Evolutionary conservation across 2,888 invertebrate genomes (phyloP), one percentile per base, ranked within the genome.

Genomic region (Eulithis testata): DNA sequence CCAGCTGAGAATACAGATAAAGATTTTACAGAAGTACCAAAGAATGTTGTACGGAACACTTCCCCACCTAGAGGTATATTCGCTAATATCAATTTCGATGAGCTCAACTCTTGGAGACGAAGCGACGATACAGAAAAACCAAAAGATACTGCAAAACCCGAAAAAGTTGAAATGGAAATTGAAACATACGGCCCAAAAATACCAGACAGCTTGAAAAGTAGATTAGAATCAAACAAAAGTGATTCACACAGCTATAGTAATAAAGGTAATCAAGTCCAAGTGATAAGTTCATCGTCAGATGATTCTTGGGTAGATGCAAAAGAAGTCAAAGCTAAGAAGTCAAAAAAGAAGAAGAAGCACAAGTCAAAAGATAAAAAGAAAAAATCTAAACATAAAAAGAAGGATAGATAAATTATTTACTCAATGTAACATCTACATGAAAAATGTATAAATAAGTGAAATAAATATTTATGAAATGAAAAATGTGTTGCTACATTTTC

Each of bases 31-130:
- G 85, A 86, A 14, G 85, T 83, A 0, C 94, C 94, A 1, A 85
- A 90, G 31, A 96, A 96, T 80, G 70, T 93, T 0, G 90, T 95
- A 70, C 91, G 96, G 53, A 96, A 96, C 70, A 93, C 91, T 7
- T 96, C 96, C 0, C 96, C 96, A 0, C 95, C 96, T 0, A 89
- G 95, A 69, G 96, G 96, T 0, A 95, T 96, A 58, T 96, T 96
- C 73, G 95, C 95, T 0, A 95, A 95, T 75, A 87, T 95, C 63
- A 93, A 95, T 82, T 93, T 95, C 14, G 95, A 95, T 70, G 93
- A 91, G 79, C 77, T 95, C 0, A 91, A 93, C 67, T 90, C 93
- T 3, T 93, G 93, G 92, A 85, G 79, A 66, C 82, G 87, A 79
- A 84, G 76, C 45, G 65, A 78, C 5, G 56, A 52, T 11, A 65